Base-by-base conservation (phyloP, 2,888 invertebrate genomes). In the Hoplodrina ambigua region DNA sequence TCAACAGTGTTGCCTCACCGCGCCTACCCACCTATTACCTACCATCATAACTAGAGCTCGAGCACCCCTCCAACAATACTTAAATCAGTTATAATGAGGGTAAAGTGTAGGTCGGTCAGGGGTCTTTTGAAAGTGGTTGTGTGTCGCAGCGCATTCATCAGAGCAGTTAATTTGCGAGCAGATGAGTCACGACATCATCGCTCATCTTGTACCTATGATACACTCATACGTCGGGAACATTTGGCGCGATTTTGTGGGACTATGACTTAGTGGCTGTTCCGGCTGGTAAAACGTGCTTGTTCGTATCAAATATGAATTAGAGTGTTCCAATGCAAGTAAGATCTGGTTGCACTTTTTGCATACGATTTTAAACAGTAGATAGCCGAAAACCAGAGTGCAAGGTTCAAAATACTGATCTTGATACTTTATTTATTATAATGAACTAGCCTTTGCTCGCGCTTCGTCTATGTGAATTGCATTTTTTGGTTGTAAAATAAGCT, bases 131-230 rank as follows among this genome's bases (percentile, higher is more conserved):
- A 67, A 73, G 60, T 91, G 94, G 94, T 87, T 81, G 74, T 81
- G 79, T 88, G 89, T 90, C 88, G 84, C 81, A 84, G 88, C 88
- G 91, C 91, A 94, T 94, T 94, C 92, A 94, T 94, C 94, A 94
- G 93, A 90, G 90, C 90, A 94, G 94, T 94, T 95, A 95, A 95
- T 95, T 95, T 94, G 94, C 89, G 89, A 94, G 91, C 93, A 92
- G 91, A 94, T 93, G 93, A 94, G 93, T 92, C 92, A 93, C 90
- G 90, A 89, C 90, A 93, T 89, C 94, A 95, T 95, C 94, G 90
- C 93, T 95, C 95, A 95, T 95, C 91, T 89, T 89, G 90, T 89
- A 84, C 85, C 88, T 86, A 87, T 85, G 85, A 87, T 88, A 89
- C 84, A 88, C 89, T 85, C 84, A 84, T 88, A 89, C 88, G 92